Evolutionary conservation across 2,797 vertebrate genomes (phyloP), one percentile per base, ranked within the genome.

Genomic region (Remorina albescens): DNA sequence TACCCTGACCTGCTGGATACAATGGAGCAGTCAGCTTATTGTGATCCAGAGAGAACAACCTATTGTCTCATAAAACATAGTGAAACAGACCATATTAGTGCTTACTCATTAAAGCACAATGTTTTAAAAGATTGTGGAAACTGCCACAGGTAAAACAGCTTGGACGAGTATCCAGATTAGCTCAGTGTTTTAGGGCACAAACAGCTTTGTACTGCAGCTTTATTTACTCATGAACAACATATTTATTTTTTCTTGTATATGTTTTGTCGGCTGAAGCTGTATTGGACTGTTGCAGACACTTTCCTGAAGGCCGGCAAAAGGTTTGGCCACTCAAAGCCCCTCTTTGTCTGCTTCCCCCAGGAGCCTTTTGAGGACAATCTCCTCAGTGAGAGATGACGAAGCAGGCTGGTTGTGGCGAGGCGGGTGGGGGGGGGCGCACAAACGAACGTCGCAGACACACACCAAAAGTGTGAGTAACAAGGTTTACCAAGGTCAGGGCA

Each of bases 391-490:
- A 56, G 63, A 76, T 82, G 86, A 67, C 6, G 51, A 76, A 66
- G 71, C 71, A 73, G 78, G 36, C 64, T 72, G 74, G 37, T 78
- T 78, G 47, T n/a, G 71, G 74, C 11, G 30, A 78, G 70, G n/a
- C n/a, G n/a, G n/a, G n/a, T n/a, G n/a, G n/a, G n/a, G n/a, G 41
- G 23, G 8, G 47, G 42, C 26, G 58, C 46, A 77, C 69, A 32
- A 61, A 78, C 16, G 51, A 81, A 89, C 64, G 81, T 89, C 55
- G 21, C 86, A 82, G 68, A 77, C 84, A 85, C 65, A 82, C 81
- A 72, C 64, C 65, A 74, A 61, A 64, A 60, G 71, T 67, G 57
- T 87, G 86, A 88, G 77, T 81, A 82, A 88, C 61, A 55, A 62
- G 50, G 51, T 64, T 65, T 77, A 61, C 72, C 78, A 8, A 13